These are phyloP conservation scores for Artemisiospiza belli DNA, from an alignment of 2,113 vertebrate species.

Conservation along the genomic window DNA sequence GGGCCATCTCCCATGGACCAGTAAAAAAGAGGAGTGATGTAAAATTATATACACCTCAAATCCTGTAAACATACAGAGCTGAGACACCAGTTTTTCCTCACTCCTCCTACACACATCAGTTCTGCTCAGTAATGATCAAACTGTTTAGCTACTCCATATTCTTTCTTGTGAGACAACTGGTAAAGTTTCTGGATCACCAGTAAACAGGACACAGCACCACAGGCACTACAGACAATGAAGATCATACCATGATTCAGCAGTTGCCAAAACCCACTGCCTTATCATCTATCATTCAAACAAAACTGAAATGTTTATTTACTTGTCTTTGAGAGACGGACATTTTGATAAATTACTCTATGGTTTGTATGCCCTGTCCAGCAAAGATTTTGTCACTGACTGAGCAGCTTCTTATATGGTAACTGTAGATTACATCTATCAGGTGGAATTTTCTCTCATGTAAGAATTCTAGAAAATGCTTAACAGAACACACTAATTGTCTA, in stretches of 20 bases:
- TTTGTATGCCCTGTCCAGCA: not conserved
- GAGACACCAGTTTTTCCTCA: not conserved
- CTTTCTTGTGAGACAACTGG: not conserved
- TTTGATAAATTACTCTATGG: not conserved
- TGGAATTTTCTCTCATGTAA: not conserved
- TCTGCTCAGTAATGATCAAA: not conserved
- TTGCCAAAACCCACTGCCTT: not conserved
- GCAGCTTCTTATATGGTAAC: not conserved
- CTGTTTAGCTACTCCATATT: not conserved
- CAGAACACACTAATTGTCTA: not conserved
- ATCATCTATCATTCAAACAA: not conserved
- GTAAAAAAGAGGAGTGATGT: not conserved
- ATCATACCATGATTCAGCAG: not conserved
- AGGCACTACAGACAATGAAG: not conserved
- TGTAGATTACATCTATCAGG: not conserved
- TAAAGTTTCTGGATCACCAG: not conserved
- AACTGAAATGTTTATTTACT: not conserved
- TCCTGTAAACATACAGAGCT: not conserved
- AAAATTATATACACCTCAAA: not conserved
- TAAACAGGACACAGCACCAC: not conserved
- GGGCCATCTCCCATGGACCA: not conserved
- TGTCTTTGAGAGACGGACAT: not conserved
- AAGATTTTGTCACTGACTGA: not conserved
- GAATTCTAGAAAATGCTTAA: not conserved
- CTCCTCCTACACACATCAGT: not conserved